Evolutionary conservation across 2,888 invertebrate species (phyloP), one percentile per base, ranked within the genome.

Genomic region (Mycalesis mineus): DNA sequence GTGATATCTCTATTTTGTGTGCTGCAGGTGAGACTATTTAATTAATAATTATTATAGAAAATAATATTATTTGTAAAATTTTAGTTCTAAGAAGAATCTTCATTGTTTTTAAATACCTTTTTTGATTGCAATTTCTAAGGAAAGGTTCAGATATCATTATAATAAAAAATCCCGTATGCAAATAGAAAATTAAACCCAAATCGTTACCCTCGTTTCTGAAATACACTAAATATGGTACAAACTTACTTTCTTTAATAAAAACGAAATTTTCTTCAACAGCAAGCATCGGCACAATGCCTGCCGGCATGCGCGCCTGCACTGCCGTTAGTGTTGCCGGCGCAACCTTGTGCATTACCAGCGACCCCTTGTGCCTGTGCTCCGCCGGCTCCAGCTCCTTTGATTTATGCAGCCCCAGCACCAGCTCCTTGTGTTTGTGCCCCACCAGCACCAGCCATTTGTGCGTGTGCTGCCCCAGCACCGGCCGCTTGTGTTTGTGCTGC

Each of bases 261-360:
- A 2, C 3, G 22, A 4, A 29, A 29, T 40, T 39, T 28, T 49
- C 3, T 31, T 51, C 51, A 55, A 7, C 64, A 69, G 70, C 67
- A 64, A 54, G 68, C 66, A 57, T 59, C 61, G 17, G 56, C 64
- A 6, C 63, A 62, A 60, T 66, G 67, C 60, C 51, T 69, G 54
- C 65, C 66, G 50, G 61, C 64, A 51, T 56, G 63, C 3, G 59
- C 63, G 60, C 45, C 57, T 28, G 51, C 52, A 22, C 22, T 50
- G 0, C 56, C 56, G n/a, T 9, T 50, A 33, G 37, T 48, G 2
- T 65, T 49, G 57, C 64, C 42, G 41, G 44, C 49, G 53, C 57
- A 37, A 7, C 56, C 44, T 36, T 1, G 64, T 67, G 0, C 61
- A 63, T 11, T 61, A 63, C 11, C 51, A 0, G 29, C 59, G 7